Percentiles rank a stretch among this genome's conserved stretches.
Conservation (phyloP, 1,140 invertebrate species). For the Colletes latitarsis region DNA sequence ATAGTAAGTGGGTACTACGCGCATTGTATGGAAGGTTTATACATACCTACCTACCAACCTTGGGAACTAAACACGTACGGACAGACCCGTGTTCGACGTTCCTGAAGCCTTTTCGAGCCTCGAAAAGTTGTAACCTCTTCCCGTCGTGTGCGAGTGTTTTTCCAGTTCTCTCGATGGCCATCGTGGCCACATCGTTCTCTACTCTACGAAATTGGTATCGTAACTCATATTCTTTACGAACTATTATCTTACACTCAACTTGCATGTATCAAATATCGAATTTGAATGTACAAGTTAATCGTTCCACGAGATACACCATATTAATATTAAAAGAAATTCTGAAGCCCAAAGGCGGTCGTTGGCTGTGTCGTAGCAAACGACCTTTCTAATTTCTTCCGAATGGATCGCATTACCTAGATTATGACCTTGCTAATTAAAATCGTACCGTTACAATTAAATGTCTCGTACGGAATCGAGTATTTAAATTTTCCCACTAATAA, state of each 20-base stretch:
- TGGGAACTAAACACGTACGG: conserved; percentile 52
- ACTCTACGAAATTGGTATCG: conserved; percentile 46
- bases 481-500: too few relatives aligned
- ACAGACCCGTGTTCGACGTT: conserved; percentile 24
- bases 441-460: too few relatives aligned
- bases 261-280: background rate
- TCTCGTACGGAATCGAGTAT: too few relatives aligned
- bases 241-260: background rate
- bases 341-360: too few relatives aligned
- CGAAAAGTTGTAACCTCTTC: conserved; percentile 15
- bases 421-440: too few relatives aligned
- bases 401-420: too few relatives aligned
- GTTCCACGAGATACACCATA: too few relatives aligned
- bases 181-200: conserved; percentile 21
- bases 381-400: too few relatives aligned
- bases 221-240: conserved; percentile 26
- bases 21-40: conserved; percentile 66
- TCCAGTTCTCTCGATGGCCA: conserved; percentile 33
- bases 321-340: too few relatives aligned
- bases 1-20: conserved; percentile 72
- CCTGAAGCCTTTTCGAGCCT: conserved; percentile 33
- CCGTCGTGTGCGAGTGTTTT: conserved; percentile 15
- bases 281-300: background rate
- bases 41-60: conserved; percentile 61
- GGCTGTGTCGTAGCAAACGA: too few relatives aligned